Evolutionary conservation across 2,113 vertebrate species (phyloP).

Genomic region (Penelope pileata): DNA sequence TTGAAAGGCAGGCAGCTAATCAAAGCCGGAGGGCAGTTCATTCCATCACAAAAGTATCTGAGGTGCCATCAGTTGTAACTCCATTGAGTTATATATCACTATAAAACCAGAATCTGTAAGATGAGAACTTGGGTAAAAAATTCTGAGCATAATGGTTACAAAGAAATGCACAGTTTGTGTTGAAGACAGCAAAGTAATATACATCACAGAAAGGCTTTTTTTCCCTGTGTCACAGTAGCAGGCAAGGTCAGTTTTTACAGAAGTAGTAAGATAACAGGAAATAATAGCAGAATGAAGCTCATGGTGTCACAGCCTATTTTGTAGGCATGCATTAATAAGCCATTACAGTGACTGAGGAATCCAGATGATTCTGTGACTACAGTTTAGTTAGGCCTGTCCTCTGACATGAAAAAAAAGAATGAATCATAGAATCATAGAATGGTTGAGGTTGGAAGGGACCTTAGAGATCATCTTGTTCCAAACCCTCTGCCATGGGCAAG

Average conservation of each 20-base stretch:
- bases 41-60: neutral
- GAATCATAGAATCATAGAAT: no score
- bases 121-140: neutral
- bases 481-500: no score
- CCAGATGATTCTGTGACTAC: neutral
- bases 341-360: neutral
- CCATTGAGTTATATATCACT: neutral
- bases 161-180: neutral
- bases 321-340: neutral
- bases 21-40: neutral
- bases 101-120: neutral
- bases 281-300: neutral
- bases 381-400: neutral
- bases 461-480: no score
- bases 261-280: neutral
- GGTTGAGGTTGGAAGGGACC: no score
- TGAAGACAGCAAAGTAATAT: neutral
- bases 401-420: neutral
- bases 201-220: neutral
- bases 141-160: neutral
- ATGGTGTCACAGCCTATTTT: neutral
- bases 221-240: neutral
- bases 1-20: neutral
- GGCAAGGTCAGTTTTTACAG: neutral
- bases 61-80: neutral